Percentiles rank a stretch among this genome's conserved stretches.
Evolutionary conservation across 2,797 vertebrate species (phyloP).

Genomic region (Sebastes kiyomatsui): DNA sequence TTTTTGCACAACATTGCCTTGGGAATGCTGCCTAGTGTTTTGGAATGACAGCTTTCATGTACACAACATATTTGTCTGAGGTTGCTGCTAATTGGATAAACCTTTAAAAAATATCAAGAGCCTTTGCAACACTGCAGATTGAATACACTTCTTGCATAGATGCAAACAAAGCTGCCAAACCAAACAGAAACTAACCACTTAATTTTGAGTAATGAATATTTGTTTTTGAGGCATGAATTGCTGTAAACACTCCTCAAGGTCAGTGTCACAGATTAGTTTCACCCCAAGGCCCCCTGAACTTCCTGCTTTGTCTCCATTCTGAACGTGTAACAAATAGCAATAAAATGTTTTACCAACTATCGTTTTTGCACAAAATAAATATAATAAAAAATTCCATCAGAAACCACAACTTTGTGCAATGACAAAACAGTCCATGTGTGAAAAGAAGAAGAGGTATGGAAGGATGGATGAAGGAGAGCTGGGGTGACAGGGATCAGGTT

Average conservation of each 20-base stretch:
- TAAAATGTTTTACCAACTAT: neutral
- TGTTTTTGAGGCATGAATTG: neutral
- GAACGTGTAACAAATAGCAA: neutral
- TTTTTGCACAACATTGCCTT: neutral
- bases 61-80: neutral
- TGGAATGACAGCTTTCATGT: neutral
- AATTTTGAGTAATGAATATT: neutral
- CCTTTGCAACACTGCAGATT: neutral
- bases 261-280: neutral
- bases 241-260: neutral
- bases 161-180: neutral
- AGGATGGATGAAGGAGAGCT: constrained; percentile 54
- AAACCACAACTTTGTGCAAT: neutral
- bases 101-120: neutral
- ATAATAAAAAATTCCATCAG: neutral
- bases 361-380: neutral
- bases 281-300: neutral
- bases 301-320: neutral
- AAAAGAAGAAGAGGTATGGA: constrained; percentile 12
- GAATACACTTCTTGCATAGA: neutral
- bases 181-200: neutral
- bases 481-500: constrained; percentile 68
- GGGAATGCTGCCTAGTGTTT: neutral
- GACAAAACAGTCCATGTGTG: neutral
- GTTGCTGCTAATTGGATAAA: neutral